phyloP scores from a whole-genome alignment of 2,888 invertebrate genomes.

The Protonemura montana region DNA sequence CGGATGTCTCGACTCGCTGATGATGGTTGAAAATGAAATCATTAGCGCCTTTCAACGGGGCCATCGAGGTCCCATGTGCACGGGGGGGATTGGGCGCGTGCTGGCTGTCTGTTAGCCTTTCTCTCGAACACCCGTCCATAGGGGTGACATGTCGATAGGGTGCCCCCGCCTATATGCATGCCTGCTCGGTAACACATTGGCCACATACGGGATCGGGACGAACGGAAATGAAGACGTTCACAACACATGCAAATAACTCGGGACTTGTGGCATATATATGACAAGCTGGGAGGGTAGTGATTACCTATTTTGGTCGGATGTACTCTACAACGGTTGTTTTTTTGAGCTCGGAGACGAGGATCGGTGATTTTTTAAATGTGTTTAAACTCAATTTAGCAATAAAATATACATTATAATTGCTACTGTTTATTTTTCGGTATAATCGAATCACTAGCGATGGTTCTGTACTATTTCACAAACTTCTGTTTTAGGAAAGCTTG shows the following conservation, averaged over 20 bases:
- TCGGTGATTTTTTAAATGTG: no score
- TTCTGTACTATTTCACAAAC: background rate
- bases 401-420: no score
- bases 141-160: background rate
- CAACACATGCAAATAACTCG: background rate
- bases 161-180: background rate
- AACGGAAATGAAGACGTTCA: background rate
- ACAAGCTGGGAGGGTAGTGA: background rate
- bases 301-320: background rate
- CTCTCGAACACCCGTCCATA: background rate
- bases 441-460: background rate
- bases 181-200: background rate
- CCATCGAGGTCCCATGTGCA: background rate
- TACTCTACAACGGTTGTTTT: background rate
- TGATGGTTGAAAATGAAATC: conserved; percentile 7
- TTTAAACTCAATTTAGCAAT: no score
- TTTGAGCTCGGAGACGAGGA: no score
- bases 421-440: background rate
- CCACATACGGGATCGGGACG: background rate
- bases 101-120: background rate
- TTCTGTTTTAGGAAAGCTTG: background rate
- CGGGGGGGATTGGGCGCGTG: background rate
- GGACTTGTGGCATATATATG: background rate
- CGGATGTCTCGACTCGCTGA: background rate
- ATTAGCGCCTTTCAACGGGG: conserved; percentile 1